Evolutionary conservation across 1,140 invertebrate species (phyloP).

Genomic region (Linepithema humile): DNA sequence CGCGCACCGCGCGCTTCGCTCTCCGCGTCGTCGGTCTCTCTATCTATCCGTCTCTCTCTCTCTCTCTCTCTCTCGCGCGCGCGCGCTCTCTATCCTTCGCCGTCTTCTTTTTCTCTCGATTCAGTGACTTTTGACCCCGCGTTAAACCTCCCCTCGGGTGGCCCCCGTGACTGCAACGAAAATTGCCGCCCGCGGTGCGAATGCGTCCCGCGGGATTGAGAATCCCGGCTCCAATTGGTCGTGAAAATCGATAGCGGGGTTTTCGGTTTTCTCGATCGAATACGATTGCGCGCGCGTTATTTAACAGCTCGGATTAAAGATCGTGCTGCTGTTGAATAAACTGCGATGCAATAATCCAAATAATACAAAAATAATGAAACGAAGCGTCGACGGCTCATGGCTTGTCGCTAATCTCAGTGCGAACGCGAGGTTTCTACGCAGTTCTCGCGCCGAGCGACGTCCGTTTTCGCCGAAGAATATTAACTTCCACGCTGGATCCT

Average conservation of each 20-base stretch:
- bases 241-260: conserved; percentile 14
- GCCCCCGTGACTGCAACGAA: neutral
- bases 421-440: conserved; percentile 15
- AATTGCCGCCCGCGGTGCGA: conserved; percentile 3
- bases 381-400: conserved; percentile 39
- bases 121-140: conserved; percentile 22
- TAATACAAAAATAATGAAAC: conserved; percentile 37
- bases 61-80: neutral
- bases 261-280: neutral
- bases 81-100: neutral
- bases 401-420: conserved; percentile 35
- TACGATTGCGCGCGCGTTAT: neutral
- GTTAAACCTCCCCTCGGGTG: neutral
- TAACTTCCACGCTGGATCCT: neutral
- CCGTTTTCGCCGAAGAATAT: neutral
- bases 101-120: neutral
- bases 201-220: neutral
- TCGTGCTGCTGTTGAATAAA: neutral
- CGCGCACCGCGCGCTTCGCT: conserved; percentile 23
- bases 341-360: conserved; percentile 36
- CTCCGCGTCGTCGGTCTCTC: neutral
- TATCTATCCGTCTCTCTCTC: neutral
- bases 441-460: conserved; percentile 2
- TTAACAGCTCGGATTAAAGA: conserved; percentile 9
- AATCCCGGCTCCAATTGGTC: conserved; percentile 35